Evolutionary conservation across 2,113 vertebrate genomes (phyloP).

Genomic region (Silurus glanis): DNA sequence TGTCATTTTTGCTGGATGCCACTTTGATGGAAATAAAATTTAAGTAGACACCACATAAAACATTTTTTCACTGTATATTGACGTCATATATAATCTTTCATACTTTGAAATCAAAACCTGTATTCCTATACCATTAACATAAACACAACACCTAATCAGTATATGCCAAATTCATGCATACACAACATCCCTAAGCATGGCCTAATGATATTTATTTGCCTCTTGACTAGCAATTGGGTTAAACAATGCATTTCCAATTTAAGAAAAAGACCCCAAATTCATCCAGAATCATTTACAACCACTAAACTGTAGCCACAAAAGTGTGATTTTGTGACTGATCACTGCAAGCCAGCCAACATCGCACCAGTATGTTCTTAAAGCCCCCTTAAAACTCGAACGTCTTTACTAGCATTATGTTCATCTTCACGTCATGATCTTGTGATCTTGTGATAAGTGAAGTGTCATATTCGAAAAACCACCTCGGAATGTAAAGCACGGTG

Average conservation of each 20-base stretch:
- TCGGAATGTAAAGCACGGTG: constrained; percentile 3
- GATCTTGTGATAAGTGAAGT: neutral
- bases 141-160: neutral
- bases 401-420: constrained; percentile 11
- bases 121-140: neutral
- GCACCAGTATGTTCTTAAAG: constrained; percentile 12
- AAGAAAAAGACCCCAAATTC: neutral
- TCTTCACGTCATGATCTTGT: constrained; percentile 30
- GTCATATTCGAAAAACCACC: constrained; percentile 6
- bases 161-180: neutral
- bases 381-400: neutral
- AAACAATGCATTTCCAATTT: neutral
- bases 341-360: constrained; percentile 18
- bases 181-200: neutral
- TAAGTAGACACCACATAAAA: neutral
- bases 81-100: neutral
- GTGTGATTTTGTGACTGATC: constrained; percentile 22
- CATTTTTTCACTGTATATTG: neutral
- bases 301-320: neutral
- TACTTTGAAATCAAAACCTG: neutral
- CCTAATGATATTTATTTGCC: neutral
- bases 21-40: neutral
- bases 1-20: neutral
- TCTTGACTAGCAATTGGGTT: neutral
- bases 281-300: neutral